Base-by-base conservation (phyloP, 2,113 vertebrate species). In the Carlito syrichta region DNA sequence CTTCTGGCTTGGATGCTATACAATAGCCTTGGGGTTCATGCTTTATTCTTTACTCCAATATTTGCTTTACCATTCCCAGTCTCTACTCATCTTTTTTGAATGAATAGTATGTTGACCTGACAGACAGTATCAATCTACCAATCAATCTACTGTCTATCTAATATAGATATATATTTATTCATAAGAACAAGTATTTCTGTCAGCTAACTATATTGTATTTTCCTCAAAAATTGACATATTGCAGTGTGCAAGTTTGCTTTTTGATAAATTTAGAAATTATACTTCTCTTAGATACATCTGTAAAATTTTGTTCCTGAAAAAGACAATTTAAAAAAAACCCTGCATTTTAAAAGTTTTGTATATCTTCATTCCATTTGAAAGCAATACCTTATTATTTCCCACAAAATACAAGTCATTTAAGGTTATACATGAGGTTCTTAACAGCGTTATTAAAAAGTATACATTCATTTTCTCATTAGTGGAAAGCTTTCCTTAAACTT, bases 381-480 rank as follows among this genome's bases (percentile, higher is more conserved):
- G 88, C 63, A 94, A 89, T n/a, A n/a, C n/a, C n/a, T n/a, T n/a
- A 74, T 86, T 96, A 93, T 94, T 54, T 22, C 10, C 23, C 17
- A 25, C 6, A 30, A 97, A 97, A 89, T 85, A 84, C 27, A 94
- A 13, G 10, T 20, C 96, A 95, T 82, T 86, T 69, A 27, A 63
- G 25, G 50, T 83, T 96, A 58, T 82, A 48, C 86, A 82, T 94
- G 10, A 89, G 50, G 19, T 62, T 30, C 86, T 82, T 96, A 73
- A 45, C 91, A 92, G 23, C 17, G 84, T 19, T 90, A 71, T 79
- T 90, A 38, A 45, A 19, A 95, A 48, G 13, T 20, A 58, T 69
- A 50, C 40, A 50, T 73, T 96, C 58, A 89, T 95, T 97, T 97
- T 50, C 84, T 62, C 86, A 92, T 93, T 95, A 95, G 94, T 96